Conservation (phyloP, 2,888 invertebrate genomes). For the Hybos culiciformis region DNA sequence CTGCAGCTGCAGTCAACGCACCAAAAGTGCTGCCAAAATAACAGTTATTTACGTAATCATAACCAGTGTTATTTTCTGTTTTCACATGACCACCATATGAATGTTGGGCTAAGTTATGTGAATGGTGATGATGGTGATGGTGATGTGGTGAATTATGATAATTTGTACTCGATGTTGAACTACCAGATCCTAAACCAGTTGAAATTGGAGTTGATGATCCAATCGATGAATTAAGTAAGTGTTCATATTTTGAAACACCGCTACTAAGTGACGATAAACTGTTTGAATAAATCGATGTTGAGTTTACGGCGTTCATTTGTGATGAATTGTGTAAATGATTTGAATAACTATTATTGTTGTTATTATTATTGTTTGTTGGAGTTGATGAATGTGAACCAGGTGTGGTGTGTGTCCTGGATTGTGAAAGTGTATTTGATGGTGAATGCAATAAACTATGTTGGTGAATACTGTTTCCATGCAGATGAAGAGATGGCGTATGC, state of each 20-base stretch:
- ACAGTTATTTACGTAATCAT: constrained; percentile 36
- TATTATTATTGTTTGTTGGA: constrained; percentile 14
- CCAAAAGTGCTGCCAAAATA: constrained; percentile 35
- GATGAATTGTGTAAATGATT: constrained; percentile 8
- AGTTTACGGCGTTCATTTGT: too few relatives aligned
- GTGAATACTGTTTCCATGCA: constrained; percentile 14
- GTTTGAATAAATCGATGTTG: constrained; percentile 17
- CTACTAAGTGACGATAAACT: constrained; percentile 21
- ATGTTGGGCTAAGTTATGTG: constrained; percentile 13
- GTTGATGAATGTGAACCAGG: constrained; percentile 10
- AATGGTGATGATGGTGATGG: constrained; percentile 22
- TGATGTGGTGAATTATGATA: constrained; percentile 24
- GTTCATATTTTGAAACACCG: constrained; percentile 24
- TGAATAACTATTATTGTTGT: constrained; percentile 6
- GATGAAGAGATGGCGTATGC: constrained; percentile 14
- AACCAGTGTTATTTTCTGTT: constrained; percentile 33
- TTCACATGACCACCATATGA: constrained; percentile 23
- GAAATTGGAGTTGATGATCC: constrained; percentile 12
- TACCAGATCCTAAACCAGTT: constrained; percentile 5
- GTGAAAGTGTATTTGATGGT: constrained; percentile 17
- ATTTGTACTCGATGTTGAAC: constrained; percentile 19
- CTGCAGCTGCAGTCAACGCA: constrained; percentile 24
- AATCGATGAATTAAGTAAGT: constrained; percentile 19
- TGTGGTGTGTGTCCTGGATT: constrained; percentile 11
- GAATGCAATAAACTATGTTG: too few relatives aligned